These are phyloP conservation scores for Drosophila antonietae DNA, from an alignment of 2,888 invertebrate genomes.

Conservation along the genomic window DNA sequence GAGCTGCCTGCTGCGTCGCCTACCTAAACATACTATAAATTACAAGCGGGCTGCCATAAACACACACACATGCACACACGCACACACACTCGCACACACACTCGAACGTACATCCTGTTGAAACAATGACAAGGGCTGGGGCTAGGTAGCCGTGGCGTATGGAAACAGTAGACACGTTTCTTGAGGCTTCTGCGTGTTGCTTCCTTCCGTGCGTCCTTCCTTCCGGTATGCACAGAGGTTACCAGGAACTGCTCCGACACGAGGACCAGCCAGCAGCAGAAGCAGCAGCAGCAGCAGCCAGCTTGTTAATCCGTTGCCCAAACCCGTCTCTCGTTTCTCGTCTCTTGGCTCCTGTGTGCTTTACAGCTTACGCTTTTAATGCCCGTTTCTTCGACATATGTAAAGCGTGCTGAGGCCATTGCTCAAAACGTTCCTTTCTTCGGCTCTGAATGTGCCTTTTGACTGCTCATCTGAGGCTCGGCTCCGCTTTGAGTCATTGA, in stretches of 20 bases:
- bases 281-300: constrained; percentile 8
- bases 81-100: constrained; percentile 16
- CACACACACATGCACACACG: constrained; percentile 29
- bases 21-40: constrained; percentile 59
- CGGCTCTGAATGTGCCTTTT: constrained; percentile 47
- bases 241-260: constrained; percentile 12
- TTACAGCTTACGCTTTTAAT: constrained; percentile 61
- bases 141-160: constrained; percentile 17
- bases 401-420: constrained; percentile 46
- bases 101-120: constrained; percentile 63
- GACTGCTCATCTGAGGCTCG: constrained; percentile 45
- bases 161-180: constrained; percentile 61
- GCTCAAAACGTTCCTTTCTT: constrained; percentile 57
- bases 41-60: constrained; percentile 58
- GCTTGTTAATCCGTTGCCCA: constrained; percentile 46
- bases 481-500: constrained; percentile 14
- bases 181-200: constrained; percentile 62
- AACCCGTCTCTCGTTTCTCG: not conserved
- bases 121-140: constrained; percentile 42
- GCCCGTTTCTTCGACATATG: constrained; percentile 50
- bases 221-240: constrained; percentile 32
- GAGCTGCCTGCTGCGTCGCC: constrained; percentile 46
- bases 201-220: constrained; percentile 61
- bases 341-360: constrained; percentile 44
- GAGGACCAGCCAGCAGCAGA: constrained; percentile 6